A percentile compares a stretch with the other conserved stretches of the same genome.
phyloP scores from a whole-genome alignment of 2,888 invertebrate genomes.

The Diplazon laetatorius region DNA sequence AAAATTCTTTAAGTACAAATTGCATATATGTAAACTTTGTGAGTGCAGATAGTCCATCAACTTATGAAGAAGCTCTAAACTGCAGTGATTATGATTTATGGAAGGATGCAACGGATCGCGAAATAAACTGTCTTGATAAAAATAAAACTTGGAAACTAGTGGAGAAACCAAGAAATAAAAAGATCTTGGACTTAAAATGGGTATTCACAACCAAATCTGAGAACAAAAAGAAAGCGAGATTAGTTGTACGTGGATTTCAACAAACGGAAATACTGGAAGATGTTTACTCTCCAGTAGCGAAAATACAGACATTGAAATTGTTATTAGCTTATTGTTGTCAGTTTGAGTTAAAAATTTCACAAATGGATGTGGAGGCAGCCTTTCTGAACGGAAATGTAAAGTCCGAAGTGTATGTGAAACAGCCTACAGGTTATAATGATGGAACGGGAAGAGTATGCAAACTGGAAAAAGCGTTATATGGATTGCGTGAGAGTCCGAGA shows the following conservation, averaged over 20 bases:
- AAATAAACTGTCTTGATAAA: conserved; percentile 16
- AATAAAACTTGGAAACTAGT: conserved; percentile 35
- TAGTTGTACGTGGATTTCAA: conserved; percentile 46
- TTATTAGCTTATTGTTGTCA: conserved; percentile 36
- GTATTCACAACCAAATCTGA: conserved; percentile 26
- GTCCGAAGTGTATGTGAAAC: conserved; percentile 27
- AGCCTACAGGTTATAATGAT: conserved; percentile 25
- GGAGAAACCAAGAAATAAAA: conserved; percentile 33
- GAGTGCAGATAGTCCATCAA: conserved; percentile 16
- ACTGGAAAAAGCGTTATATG: not conserved
- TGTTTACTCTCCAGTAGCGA: conserved; percentile 42
- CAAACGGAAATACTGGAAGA: conserved; percentile 35
- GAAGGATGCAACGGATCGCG: conserved; percentile 21
- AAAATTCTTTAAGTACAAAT: conserved; percentile 16
- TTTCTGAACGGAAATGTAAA: conserved; percentile 25
- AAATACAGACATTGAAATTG: conserved; percentile 45
- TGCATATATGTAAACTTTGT: conserved; percentile 22
- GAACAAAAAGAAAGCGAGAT: conserved; percentile 28
- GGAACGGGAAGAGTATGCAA: conserved; percentile 15
- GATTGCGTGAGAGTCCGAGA: conserved; percentile 23
- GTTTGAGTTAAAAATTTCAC: not conserved
- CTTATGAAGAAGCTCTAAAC: conserved; percentile 23
- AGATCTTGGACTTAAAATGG: conserved; percentile 26
- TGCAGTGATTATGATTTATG: conserved; percentile 11
- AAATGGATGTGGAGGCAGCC: conserved; percentile 22